A percentile compares a stretch with the other conserved stretches of the same genome.
These are phyloP conservation scores for Nannobrachium achirus DNA, from an alignment of 2,113 vertebrate species.

Conservation along the genomic window DNA sequence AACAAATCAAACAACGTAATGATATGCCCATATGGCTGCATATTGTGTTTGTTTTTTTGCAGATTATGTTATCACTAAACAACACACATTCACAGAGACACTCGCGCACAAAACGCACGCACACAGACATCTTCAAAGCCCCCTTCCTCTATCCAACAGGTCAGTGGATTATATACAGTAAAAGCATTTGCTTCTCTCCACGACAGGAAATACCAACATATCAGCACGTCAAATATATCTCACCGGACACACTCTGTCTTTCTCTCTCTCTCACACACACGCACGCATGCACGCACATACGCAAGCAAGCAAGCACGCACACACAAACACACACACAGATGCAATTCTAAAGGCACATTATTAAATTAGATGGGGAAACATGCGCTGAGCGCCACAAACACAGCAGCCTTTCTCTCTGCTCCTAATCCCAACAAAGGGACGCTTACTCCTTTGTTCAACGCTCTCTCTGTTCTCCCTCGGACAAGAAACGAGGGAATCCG, in stretches of 20 bases:
- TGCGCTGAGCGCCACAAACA: conserved; percentile 62
- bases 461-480: conserved; percentile 62
- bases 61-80: conserved; percentile 38
- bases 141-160: conserved; percentile 35
- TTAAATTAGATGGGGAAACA: conserved; percentile 76
- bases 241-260: background rate
- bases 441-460: conserved; percentile 71
- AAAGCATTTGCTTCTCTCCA: conserved; percentile 42
- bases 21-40: conserved; percentile 18
- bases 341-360: conserved; percentile 60
- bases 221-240: conserved; percentile 16
- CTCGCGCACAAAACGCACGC: background rate
- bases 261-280: background rate
- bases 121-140: conserved; percentile 29
- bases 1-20: conserved; percentile 43
- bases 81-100: conserved; percentile 34
- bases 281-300: background rate
- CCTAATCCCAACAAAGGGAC: conserved; percentile 78
- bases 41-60: conserved; percentile 38
- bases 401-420: conserved; percentile 68
- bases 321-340: background rate
- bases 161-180: conserved; percentile 51
- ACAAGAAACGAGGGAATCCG: conserved; percentile 60
- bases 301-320: conserved; percentile 7
- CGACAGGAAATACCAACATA: conserved; percentile 23